A percentile compares a stretch with the other conserved stretches of the same genome.
Evolutionary conservation across 2,113 vertebrate genomes (phyloP).

Genomic region (Pan troglodytes): NHGRI_mPanTro3-v2.1_pri NC_072398.2:143052501-143053000

Average conservation of each 20-base stretch:
- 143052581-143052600: conserved; percentile 79
- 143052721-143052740: rapidly evolving
- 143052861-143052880: not conserved
- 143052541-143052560: conserved; percentile 75
- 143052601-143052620: conserved; percentile 74
- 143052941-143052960: conserved; percentile 65
- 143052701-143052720: rapidly evolving
- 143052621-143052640: conserved; percentile 78
- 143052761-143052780: conserved; percentile 24
- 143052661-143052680: not conserved
- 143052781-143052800: not conserved
- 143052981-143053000: conserved; percentile 77
- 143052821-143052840: not conserved
- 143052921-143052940: conserved; percentile 47
- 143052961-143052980: conserved; percentile 72
- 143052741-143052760: too few relatives aligned
- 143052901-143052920: conserved; percentile 29
- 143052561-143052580: conserved; percentile 78
- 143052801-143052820: not conserved
- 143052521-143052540: conserved; percentile 71
- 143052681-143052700: too few relatives aligned
- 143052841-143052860: rapidly evolving
- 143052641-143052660: conserved; percentile 66
- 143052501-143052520: conserved; percentile 42
- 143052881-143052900: not conserved